Percentiles rank a stretch among this genome's conserved stretches.
phyloP scores from a whole-genome alignment of 1,140 invertebrate genomes.

The Bombus impatiens region DNA sequence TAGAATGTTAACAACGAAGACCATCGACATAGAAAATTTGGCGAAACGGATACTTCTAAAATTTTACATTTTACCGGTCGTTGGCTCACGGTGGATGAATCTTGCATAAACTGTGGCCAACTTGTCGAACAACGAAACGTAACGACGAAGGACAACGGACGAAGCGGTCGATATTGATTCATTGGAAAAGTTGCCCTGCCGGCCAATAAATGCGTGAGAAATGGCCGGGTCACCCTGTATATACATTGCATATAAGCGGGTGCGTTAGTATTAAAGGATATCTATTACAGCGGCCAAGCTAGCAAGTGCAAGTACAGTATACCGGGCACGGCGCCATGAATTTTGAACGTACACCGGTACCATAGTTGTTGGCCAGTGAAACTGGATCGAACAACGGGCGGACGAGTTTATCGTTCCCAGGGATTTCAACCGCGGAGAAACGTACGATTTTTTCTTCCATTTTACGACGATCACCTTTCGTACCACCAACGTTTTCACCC shows the following conservation, averaged over 20 bases:
- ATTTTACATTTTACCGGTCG: neutral
- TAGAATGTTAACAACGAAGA: neutral
- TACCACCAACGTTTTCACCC: neutral
- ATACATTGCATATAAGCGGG: slow-evolving; percentile 39
- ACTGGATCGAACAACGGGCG: slow-evolving; percentile 54
- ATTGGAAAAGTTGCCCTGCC: slow-evolving; percentile 28
- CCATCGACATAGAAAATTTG: neutral
- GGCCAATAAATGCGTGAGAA: slow-evolving; percentile 45
- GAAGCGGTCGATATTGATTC: slow-evolving; percentile 41
- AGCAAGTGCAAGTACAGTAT: slow-evolving; percentile 76
- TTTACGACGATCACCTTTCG: slow-evolving; percentile 26
- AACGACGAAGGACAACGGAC: slow-evolving; percentile 33
- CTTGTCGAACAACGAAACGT: slow-evolving; percentile 5
- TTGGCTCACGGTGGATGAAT: neutral
- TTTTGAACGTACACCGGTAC: slow-evolving; percentile 70
- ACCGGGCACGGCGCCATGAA: slow-evolving; percentile 72
- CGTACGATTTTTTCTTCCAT: slow-evolving; percentile 26
- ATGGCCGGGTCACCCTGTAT: slow-evolving; percentile 48
- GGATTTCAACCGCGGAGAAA: slow-evolving; percentile 51
- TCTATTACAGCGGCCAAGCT: slow-evolving; percentile 70
- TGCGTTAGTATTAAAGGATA: slow-evolving; percentile 73
- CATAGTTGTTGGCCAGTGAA: slow-evolving; percentile 57
- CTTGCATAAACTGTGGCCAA: neutral
- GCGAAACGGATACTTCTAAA: neutral
- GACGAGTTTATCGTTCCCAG: slow-evolving; percentile 65